These are phyloP conservation scores for Esperia sulphurella DNA, from an alignment of 2,888 invertebrate species.

Conservation along the genomic window DNA sequence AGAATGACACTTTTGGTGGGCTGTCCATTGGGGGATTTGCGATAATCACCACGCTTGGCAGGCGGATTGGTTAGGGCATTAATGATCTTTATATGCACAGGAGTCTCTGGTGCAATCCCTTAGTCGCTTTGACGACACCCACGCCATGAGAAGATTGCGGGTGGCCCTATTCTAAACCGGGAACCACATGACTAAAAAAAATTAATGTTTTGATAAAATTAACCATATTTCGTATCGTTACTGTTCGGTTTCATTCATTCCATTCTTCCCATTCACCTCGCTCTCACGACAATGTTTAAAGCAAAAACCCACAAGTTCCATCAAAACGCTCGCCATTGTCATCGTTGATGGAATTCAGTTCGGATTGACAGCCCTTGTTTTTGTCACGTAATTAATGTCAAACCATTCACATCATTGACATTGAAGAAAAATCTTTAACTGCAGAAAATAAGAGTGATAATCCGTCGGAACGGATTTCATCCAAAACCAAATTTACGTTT, in stretches of 20 bases:
- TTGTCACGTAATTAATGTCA: conserved; percentile 12
- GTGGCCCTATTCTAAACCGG: no score
- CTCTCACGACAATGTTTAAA: not conserved
- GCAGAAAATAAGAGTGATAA: conserved; percentile 4
- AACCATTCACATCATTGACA: not conserved
- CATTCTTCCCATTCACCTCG: not conserved
- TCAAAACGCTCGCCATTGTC: conserved; percentile 11
- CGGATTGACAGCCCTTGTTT: conserved; percentile 11
- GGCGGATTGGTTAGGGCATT: no score
- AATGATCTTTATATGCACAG: no score
- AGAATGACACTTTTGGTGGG: no score
- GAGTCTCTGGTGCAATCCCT: no score
- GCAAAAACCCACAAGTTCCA: conserved; percentile 8
- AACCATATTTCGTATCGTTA: no score
- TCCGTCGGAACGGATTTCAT: conserved; percentile 8
- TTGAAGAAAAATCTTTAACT: not conserved
- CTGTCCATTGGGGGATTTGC: no score
- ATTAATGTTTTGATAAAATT: no score
- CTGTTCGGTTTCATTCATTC: conserved; percentile 1
- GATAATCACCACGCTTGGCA: no score
- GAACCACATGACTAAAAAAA: not conserved
- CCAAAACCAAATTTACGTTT: not conserved
- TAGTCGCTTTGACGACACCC: no score
- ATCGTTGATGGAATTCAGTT: conserved; percentile 9
- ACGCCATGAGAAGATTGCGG: no score